Evolutionary conservation across 2,888 invertebrate genomes (phyloP).

Genomic region (Drosophila rellima): DNA sequence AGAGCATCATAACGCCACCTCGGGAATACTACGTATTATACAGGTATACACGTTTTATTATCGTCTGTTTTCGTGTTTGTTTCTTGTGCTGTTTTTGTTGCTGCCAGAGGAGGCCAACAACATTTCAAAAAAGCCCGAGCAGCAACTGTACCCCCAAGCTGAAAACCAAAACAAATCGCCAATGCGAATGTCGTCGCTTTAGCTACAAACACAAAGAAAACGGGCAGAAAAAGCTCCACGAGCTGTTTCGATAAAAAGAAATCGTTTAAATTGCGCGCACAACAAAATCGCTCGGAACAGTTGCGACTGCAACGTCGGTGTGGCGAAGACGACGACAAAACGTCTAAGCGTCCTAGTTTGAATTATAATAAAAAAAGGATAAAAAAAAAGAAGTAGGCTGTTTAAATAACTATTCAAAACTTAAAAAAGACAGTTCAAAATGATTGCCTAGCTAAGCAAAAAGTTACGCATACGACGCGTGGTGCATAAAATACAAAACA

Average conservation of each 20-base stretch:
- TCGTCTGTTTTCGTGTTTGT: conserved; percentile 39
- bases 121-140: conserved; percentile 73
- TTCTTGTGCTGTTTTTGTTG: conserved; percentile 33
- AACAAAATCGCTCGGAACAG: conserved; percentile 68
- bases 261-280: conserved; percentile 78
- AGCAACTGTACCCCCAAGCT: conserved; percentile 72
- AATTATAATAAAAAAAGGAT: conserved; percentile 18
- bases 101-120: conserved; percentile 67
- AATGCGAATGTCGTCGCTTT: conserved; percentile 34
- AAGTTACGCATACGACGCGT: conserved; percentile 65
- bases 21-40: conserved; percentile 9
- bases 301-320: conserved; percentile 74
- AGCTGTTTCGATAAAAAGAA: conserved; percentile 74
- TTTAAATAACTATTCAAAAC: neutral
- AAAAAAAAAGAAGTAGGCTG: conserved; percentile 12
- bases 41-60: conserved; percentile 43
- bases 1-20: conserved; percentile 33
- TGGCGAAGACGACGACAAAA: conserved; percentile 55
- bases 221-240: conserved; percentile 66
- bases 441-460: conserved; percentile 53
- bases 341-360: conserved; percentile 55
- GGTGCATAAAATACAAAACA: conserved; percentile 53
- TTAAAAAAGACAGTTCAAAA: conserved; percentile 49
- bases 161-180: conserved; percentile 72
- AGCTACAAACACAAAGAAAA: conserved; percentile 48